phyloP scores from a whole-genome alignment of 2,888 invertebrate species.

The Drosophila seclusa region DNA sequence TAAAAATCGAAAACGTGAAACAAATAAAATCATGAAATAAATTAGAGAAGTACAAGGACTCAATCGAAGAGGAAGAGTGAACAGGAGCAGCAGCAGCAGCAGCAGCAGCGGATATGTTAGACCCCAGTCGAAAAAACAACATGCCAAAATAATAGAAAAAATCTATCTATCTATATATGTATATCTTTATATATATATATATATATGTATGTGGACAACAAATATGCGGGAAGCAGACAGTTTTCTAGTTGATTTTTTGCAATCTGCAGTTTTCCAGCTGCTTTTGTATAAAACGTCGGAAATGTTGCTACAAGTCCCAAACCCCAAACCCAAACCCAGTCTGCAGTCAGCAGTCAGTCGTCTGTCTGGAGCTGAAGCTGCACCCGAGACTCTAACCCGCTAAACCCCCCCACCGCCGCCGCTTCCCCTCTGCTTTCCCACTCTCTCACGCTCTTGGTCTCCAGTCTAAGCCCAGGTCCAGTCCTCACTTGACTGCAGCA shows the following conservation, averaged over 20 bases:
- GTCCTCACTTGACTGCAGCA: constrained; percentile 36
- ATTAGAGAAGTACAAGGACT: constrained; percentile 74
- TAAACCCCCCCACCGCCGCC: background rate
- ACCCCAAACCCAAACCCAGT: constrained; percentile 10
- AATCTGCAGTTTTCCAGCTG: constrained; percentile 74
- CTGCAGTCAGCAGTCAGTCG: constrained; percentile 20
- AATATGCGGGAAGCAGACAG: constrained; percentile 61
- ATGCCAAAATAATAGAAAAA: constrained; percentile 18
- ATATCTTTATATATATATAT: constrained; percentile 37
- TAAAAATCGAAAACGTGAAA: constrained; percentile 48
- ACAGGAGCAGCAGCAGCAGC: background rate
- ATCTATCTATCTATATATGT: constrained; percentile 24
- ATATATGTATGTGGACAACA: constrained; percentile 53
- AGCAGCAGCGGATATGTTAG: constrained; percentile 65
- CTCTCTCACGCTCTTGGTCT: background rate
- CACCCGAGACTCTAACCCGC: constrained; percentile 41
- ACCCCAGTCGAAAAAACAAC: constrained; percentile 26
- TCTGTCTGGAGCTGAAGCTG: constrained; percentile 60
- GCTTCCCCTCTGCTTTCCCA: background rate
- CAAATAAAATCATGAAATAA: constrained; percentile 81
- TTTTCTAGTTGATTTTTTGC: constrained; percentile 76
- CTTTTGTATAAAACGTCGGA: constrained; percentile 73
- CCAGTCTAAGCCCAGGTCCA: constrained; percentile 1
- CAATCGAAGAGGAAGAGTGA: constrained; percentile 11
- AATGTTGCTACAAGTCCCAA: constrained; percentile 70